Evolutionary conservation across 2,797 vertebrate genomes (phyloP).

Genomic region (Ambastaia sidthimunki): DNA sequence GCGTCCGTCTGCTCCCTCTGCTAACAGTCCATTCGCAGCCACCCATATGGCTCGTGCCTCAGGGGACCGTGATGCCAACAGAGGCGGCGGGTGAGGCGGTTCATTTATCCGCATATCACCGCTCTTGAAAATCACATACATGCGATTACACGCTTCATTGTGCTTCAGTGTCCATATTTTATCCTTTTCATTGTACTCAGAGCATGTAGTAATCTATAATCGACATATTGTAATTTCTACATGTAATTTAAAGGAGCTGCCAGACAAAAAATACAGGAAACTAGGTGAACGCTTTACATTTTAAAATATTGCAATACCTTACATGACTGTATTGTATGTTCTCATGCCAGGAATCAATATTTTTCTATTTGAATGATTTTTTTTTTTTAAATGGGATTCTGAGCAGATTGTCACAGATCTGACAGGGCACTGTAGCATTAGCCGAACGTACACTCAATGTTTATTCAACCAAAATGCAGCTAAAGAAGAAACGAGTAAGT

Average conservation of each 20-base stretch:
- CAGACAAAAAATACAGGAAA: background rate
- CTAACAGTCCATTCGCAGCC: conserved; percentile 54
- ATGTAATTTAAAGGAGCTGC: background rate
- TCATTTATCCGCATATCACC: conserved; percentile 45
- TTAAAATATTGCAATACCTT: background rate
- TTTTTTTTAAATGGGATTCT: background rate
- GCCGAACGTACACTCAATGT: background rate
- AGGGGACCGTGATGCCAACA: conserved; percentile 51
- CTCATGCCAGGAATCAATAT: background rate
- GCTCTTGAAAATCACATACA: conserved; percentile 23
- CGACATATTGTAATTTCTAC: no score
- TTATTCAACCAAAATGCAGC: background rate
- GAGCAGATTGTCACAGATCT: background rate
- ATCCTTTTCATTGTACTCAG: background rate
- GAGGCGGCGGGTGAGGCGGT: conserved; percentile 45
- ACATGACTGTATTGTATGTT: background rate
- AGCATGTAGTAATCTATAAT: conserved; percentile 16
- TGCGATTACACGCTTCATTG: conserved; percentile 34
- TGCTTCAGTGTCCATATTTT: conserved; percentile 7
- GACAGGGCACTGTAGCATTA: background rate
- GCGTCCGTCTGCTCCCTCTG: conserved; percentile 59
- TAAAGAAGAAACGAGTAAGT: background rate
- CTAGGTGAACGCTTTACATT: background rate
- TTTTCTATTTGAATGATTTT: background rate
- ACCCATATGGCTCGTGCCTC: conserved; percentile 62